These are phyloP conservation scores for Lochmaea capreae DNA, from an alignment of 2,888 invertebrate species.

Conservation along the genomic window DNA sequence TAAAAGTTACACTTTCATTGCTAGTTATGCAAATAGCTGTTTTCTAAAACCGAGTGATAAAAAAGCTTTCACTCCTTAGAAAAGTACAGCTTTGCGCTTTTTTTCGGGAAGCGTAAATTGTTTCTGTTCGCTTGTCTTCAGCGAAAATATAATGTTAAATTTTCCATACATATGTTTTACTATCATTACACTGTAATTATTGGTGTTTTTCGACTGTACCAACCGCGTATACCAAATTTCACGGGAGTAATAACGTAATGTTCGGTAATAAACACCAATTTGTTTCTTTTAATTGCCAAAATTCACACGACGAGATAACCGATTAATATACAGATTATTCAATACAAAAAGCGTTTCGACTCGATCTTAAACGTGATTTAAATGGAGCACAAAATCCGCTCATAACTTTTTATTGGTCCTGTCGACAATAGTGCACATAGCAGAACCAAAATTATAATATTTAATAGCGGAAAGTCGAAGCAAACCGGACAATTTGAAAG, in stretches of 20 bases:
- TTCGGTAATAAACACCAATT: neutral
- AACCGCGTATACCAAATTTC: no score
- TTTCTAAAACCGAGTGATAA: no score
- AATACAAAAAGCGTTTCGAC: constrained; percentile 34
- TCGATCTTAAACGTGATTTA: constrained; percentile 45
- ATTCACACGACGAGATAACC: constrained; percentile 37
- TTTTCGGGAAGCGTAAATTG: no score
- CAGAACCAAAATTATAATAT: constrained; percentile 58
- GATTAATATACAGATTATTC: constrained; percentile 41
- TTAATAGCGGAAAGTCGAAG: constrained; percentile 56
- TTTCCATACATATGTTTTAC: no score
- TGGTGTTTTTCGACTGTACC: no score
- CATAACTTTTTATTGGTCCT: constrained; percentile 52
- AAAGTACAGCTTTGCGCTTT: no score
- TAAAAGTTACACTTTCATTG: no score
- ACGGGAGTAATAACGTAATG: neutral
- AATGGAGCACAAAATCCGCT: constrained; percentile 51
- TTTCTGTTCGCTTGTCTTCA: no score
- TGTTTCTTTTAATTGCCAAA: constrained; percentile 18
- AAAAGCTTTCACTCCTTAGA: no score
- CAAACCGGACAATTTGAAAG: constrained; percentile 52
- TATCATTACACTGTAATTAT: no score
- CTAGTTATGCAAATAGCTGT: no score
- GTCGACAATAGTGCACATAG: constrained; percentile 60
- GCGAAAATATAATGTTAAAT: no score